These are phyloP conservation scores for Steinernema carpocapsae DNA, from an alignment of 2,888 invertebrate genomes.

Conservation along the genomic window DNA sequence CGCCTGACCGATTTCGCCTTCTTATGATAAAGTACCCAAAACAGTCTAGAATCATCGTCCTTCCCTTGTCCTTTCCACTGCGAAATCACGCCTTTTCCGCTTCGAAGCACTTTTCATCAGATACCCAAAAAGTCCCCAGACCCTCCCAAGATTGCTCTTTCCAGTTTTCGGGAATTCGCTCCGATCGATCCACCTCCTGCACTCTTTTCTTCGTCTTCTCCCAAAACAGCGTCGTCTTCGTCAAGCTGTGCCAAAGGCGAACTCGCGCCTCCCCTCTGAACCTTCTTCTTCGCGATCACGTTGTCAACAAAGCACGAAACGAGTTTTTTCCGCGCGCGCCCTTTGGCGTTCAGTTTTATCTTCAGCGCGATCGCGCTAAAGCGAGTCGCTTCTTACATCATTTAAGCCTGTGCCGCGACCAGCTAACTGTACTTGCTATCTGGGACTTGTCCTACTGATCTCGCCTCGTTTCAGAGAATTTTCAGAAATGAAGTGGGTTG, in stretches of 20 bases:
- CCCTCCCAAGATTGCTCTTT: no score
- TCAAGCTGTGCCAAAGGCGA: not conserved
- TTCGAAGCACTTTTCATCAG: no score
- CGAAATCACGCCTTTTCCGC: no score
- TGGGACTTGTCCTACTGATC: not conserved
- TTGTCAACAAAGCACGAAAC: constrained; percentile 20
- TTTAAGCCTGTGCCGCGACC: constrained; percentile 10
- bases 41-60: no score
- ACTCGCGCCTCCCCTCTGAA: not conserved
- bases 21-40: no score
- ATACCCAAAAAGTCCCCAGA: no score
- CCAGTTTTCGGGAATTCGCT: no score
- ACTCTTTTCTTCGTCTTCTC: not conserved
- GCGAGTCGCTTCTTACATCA: not conserved
- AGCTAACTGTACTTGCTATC: not conserved
- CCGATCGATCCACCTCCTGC: not conserved
- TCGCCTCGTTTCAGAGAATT: no score
- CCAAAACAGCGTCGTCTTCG: not conserved
- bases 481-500: constrained; percentile 80
- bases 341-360: constrained; percentile 29
- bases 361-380: not conserved
- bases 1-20: no score
- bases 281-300: not conserved
- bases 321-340: constrained; percentile 18
- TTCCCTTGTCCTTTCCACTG: no score